Conservation (phyloP, 2,113 vertebrate species). For the Murina feae region DNA sequence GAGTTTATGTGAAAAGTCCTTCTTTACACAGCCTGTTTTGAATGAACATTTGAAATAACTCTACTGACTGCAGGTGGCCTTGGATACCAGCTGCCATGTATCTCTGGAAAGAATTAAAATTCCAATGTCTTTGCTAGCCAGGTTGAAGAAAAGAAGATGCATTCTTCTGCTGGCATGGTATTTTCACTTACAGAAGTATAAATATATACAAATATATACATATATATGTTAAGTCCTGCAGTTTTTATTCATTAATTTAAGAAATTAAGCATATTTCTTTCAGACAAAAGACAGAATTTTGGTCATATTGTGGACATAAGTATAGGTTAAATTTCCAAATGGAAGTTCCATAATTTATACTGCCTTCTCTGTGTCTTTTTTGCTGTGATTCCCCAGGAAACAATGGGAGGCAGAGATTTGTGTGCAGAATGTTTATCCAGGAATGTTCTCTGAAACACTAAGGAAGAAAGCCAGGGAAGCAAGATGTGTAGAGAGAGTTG, state of each 20-base stretch:
- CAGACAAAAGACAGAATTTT: slow-evolving; percentile 11
- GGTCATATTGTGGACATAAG: not conserved
- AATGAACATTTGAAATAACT: slow-evolving; percentile 21
- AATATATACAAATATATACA: not conserved
- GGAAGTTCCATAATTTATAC: not conserved
- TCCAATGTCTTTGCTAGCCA: not conserved
- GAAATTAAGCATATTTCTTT: not conserved
- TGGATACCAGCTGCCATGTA: not conserved
- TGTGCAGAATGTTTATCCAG: not conserved
- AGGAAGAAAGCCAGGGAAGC: not conserved
- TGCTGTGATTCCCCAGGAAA: not conserved
- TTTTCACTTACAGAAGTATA: not conserved
- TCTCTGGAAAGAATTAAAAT: slow-evolving; percentile 42
- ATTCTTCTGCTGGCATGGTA: not conserved
- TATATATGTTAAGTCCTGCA: not conserved
- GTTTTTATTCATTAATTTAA: slow-evolving; percentile 12
- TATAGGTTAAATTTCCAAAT: not conserved
- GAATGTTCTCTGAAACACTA: not conserved
- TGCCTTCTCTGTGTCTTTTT: not conserved
- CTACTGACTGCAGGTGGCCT: not conserved
- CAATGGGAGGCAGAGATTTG: not conserved
- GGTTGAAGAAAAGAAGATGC: not conserved
- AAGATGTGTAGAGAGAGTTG: not conserved
- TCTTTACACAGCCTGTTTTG: not conserved
- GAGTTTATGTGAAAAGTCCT: not conserved